phyloP scores from a whole-genome alignment of 2,888 invertebrate species.

The Polymixis flavicincta region DNA sequence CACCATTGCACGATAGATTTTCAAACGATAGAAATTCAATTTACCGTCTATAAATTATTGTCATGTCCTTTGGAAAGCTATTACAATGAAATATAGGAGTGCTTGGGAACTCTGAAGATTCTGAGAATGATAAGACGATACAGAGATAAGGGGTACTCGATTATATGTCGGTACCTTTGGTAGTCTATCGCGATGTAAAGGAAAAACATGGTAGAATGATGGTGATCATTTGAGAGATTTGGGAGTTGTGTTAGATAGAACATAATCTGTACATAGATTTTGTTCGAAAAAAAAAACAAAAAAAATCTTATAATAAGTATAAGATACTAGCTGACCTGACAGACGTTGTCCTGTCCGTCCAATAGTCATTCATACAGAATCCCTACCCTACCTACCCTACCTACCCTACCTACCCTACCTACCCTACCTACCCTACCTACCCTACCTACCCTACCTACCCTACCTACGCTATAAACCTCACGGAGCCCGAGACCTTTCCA shows the following conservation, averaged over 20 bases:
- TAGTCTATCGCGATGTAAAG: constrained; percentile 10
- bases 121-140: constrained; percentile 67
- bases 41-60: constrained; percentile 75
- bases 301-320: too few relatives aligned
- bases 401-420: too few relatives aligned
- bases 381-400: too few relatives aligned
- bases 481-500: too few relatives aligned
- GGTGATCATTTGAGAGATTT: not conserved
- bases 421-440: too few relatives aligned
- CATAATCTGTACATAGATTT: too few relatives aligned
- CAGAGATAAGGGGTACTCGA: constrained; percentile 46
- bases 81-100: constrained; percentile 75
- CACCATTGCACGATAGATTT: constrained; percentile 72
- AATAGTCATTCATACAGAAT: too few relatives aligned
- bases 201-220: constrained; percentile 14
- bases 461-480: too few relatives aligned
- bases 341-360: too few relatives aligned
- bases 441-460: too few relatives aligned
- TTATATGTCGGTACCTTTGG: constrained; percentile 24
- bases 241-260: not conserved
- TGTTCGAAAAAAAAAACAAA: too few relatives aligned
- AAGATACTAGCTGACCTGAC: too few relatives aligned
- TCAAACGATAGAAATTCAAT: constrained; percentile 77
- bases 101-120: constrained; percentile 66
- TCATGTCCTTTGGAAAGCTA: constrained; percentile 70